Evolutionary conservation across 2,113 vertebrate genomes (phyloP).

Genomic region (Nematolebias whitei): DNA sequence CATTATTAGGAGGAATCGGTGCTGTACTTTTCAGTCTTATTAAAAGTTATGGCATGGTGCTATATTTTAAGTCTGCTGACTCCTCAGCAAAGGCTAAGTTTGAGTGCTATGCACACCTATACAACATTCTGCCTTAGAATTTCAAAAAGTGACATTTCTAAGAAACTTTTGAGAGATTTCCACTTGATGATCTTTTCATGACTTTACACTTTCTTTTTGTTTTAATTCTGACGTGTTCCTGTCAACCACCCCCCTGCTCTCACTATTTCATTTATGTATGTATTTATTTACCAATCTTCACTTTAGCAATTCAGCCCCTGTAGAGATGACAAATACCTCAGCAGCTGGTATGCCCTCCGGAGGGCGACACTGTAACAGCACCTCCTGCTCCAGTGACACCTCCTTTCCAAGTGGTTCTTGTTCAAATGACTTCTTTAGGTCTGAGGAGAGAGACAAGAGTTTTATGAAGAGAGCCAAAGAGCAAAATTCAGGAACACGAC

Average conservation of each 20-base stretch:
- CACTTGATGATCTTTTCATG: no score
- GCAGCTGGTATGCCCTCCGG: slow-evolving; percentile 94
- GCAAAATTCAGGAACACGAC: neutral
- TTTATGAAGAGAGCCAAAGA: slow-evolving; percentile 1
- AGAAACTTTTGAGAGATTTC: slow-evolving; percentile 25
- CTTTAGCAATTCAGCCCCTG: neutral
- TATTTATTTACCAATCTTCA: neutral
- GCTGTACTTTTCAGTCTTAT: neutral
- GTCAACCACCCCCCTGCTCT: slow-evolving; percentile 3
- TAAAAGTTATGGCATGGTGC: no score
- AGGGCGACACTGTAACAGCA: slow-evolving; percentile 93
- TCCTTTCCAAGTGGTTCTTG: slow-evolving; percentile 95
- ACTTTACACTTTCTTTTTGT: slow-evolving; percentile 15
- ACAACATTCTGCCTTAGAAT: no score
- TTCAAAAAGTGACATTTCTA: slow-evolving; percentile 18
- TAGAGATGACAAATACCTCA: slow-evolving; percentile 79
- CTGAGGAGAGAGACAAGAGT: slow-evolving; percentile 67
- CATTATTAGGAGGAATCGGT: neutral
- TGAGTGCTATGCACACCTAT: neutral
- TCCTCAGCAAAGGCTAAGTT: neutral
- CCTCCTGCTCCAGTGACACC: slow-evolving; percentile 94
- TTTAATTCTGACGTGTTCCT: slow-evolving; percentile 17
- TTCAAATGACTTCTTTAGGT: slow-evolving; percentile 93
- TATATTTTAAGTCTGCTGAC: slow-evolving; percentile 3
- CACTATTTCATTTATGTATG: no score